phyloP scores from a whole-genome alignment of 2,888 invertebrate species.

The Drosophila meridiana region DNA sequence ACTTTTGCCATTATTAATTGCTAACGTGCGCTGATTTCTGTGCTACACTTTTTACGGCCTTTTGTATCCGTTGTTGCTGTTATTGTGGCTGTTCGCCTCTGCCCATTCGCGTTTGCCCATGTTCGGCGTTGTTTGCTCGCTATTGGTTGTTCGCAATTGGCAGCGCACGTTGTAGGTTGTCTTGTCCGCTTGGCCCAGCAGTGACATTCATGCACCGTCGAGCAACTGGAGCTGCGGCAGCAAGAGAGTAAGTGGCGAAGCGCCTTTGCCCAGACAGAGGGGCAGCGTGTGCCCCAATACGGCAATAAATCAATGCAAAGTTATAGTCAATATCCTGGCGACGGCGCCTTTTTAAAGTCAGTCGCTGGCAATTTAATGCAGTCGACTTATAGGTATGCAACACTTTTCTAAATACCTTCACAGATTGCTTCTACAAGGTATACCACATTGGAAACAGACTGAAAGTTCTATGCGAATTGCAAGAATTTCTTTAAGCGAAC shows the following conservation, averaged over 20 bases:
- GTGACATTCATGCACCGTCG: slow-evolving; percentile 76
- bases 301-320: slow-evolving; percentile 74
- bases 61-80: slow-evolving; percentile 26
- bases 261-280: background rate
- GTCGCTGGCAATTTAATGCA: slow-evolving; percentile 45
- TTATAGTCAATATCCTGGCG: slow-evolving; percentile 36
- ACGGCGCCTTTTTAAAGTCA: slow-evolving; percentile 56
- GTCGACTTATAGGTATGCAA: slow-evolving; percentile 26
- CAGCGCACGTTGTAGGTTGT: slow-evolving; percentile 48
- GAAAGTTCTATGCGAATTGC: no score
- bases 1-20: slow-evolving; percentile 78
- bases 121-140: slow-evolving; percentile 39
- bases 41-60: slow-evolving; percentile 66
- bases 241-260: background rate
- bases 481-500: no score
- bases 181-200: slow-evolving; percentile 77
- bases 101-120: slow-evolving; percentile 38
- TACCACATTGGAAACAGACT: background rate
- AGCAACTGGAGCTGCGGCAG: slow-evolving; percentile 38
- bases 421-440: background rate
- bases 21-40: slow-evolving; percentile 80
- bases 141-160: slow-evolving; percentile 33
- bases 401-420: slow-evolving; percentile 22
- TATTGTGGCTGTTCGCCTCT: slow-evolving; percentile 61
- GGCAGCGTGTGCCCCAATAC: slow-evolving; percentile 33